Evolutionary conservation across 1,140 invertebrate genomes (phyloP).

Genomic region (Achatina immaculata): DNA sequence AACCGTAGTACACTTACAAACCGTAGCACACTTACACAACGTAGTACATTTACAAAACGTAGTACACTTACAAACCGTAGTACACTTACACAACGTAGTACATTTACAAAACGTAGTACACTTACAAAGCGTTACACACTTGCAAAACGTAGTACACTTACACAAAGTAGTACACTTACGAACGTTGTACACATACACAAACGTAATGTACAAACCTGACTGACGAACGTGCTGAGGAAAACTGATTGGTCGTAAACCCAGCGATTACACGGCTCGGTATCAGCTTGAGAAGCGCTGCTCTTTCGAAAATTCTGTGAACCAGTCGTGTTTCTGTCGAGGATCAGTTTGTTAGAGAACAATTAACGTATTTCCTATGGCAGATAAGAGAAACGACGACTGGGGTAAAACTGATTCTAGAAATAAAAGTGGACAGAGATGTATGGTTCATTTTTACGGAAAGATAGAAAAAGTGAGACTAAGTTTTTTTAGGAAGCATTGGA

Average conservation of each 20-base stretch:
- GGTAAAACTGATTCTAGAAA: no score
- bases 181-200: background rate
- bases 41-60: no score
- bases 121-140: background rate
- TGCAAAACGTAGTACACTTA: background rate
- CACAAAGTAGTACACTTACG: background rate
- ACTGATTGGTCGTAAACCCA: constrained; percentile 13
- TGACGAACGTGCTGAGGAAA: background rate
- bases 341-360: no score
- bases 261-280: background rate
- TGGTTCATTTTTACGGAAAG: no score
- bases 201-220: background rate
- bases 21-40: no score
- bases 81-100: no score
- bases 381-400: no score
- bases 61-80: background rate
- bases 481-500: no score
- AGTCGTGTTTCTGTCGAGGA: background rate
- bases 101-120: background rate
- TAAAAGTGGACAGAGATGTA: no score
- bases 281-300: background rate
- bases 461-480: no score
- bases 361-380: no score
- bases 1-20: no score
- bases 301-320: background rate